phyloP scores from a whole-genome alignment of 2,113 vertebrate species.

The Marmota monax region DNA sequence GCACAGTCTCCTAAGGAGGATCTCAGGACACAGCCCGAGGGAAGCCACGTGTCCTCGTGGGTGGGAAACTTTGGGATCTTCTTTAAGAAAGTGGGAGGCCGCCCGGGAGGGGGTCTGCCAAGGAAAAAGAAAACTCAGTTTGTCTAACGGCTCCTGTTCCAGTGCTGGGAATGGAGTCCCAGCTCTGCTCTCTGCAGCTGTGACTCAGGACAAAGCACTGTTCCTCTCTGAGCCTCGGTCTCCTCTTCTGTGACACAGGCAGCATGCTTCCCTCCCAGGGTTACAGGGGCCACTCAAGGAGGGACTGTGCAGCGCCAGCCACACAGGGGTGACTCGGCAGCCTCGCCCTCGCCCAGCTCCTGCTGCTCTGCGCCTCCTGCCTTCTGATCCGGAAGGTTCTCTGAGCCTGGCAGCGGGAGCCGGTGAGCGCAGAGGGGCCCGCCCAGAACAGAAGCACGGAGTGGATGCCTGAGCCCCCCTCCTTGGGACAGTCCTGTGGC shows the following conservation, averaged over 20 bases:
- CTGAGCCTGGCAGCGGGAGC: rapidly evolving
- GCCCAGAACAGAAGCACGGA: background rate
- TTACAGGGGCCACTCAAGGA: background rate
- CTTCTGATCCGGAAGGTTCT: background rate
- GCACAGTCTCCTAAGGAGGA: no score
- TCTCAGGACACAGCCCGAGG: background rate
- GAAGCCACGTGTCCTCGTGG: background rate
- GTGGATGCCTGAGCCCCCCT: background rate
- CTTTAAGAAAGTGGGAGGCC: no score
- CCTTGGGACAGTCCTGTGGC: no score
- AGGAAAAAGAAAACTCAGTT: background rate
- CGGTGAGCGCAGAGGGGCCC: background rate
- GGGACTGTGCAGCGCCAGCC: background rate
- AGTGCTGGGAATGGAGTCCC: no score
- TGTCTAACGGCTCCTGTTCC: no score
- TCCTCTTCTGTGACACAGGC: background rate
- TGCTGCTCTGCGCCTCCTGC: background rate
- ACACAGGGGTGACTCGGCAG: background rate
- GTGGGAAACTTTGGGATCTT: background rate
- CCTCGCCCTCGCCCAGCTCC: no score
- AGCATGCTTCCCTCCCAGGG: background rate
- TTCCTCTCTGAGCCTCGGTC: background rate
- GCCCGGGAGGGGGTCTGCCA: background rate
- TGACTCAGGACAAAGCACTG: background rate
- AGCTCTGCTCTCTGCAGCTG: background rate